Evolutionary conservation across 2,888 invertebrate genomes (phyloP).

Genomic region (Lycia hirtaria): DNA sequence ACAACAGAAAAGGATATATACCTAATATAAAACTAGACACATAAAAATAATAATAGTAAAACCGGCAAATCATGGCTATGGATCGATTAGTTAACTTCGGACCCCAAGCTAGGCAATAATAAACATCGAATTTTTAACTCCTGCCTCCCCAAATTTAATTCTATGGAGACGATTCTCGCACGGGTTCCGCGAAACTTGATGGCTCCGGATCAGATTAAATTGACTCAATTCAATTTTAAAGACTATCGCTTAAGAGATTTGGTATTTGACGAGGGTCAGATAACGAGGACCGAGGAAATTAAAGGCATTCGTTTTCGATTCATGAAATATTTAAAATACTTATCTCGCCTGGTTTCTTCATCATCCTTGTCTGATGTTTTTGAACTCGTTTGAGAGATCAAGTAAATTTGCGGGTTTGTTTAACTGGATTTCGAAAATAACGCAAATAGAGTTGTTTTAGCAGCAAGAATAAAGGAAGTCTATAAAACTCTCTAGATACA

Average conservation of each 20-base stretch:
- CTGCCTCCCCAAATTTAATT: neutral
- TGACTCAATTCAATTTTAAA: constrained; percentile 34
- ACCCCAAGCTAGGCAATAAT: too few relatives aligned
- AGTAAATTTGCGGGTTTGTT: neutral
- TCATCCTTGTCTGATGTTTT: constrained; percentile 12
- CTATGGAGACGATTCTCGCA: constrained; percentile 1
- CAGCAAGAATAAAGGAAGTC: too few relatives aligned
- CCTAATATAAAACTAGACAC: too few relatives aligned
- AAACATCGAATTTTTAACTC: neutral
- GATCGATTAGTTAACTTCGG: too few relatives aligned
- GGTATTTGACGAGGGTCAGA: constrained; percentile 36
- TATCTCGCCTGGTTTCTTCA: constrained; percentile 20
- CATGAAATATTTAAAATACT: constrained; percentile 20
- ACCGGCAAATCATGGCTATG: too few relatives aligned
- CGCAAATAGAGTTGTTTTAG: neutral
- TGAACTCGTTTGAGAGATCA: constrained; percentile 6
- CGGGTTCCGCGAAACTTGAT: constrained; percentile 32
- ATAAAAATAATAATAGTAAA: too few relatives aligned
- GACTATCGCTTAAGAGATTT: constrained; percentile 32
- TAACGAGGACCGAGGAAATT: constrained; percentile 27
- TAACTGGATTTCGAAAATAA: neutral
- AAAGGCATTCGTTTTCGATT: constrained; percentile 24
- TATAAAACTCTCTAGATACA: too few relatives aligned
- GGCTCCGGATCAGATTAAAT: constrained; percentile 34
- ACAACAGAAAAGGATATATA: too few relatives aligned